Conservation (phyloP, 2,888 invertebrate genomes). For the Scaeva pyrastri region DNA sequence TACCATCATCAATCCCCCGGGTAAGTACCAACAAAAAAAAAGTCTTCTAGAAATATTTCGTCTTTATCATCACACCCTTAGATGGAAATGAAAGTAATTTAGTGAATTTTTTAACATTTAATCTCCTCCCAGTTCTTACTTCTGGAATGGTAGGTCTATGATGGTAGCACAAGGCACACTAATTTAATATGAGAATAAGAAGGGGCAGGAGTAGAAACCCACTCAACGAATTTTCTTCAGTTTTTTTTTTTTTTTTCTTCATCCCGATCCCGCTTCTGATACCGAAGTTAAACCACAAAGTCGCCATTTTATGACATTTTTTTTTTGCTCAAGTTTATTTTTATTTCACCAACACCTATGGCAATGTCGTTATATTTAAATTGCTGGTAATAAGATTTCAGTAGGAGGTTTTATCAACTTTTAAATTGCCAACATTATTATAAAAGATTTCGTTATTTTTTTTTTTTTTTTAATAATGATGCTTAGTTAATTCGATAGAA, state of each 20-base stretch:
- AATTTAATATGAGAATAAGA: slow-evolving; percentile 18
- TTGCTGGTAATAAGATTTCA: background rate
- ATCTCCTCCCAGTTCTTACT: background rate
- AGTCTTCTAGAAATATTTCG: background rate
- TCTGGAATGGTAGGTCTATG: no score
- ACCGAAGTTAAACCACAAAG: background rate
- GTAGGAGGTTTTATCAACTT: slow-evolving; percentile 3
- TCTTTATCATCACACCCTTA: background rate
- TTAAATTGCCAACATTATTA: slow-evolving; percentile 22
- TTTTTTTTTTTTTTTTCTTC: background rate
- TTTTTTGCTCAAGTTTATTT: background rate
- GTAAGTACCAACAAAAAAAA: background rate
- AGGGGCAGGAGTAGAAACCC: background rate
- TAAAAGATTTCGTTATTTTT: background rate
- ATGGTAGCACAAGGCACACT: background rate
- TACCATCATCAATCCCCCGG: slow-evolving; percentile 27
- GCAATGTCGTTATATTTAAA: slow-evolving; percentile 13
- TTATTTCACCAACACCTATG: slow-evolving; percentile 16
- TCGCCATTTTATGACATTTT: background rate
- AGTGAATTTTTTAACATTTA: slow-evolving; percentile 12
- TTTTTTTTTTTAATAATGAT: background rate
- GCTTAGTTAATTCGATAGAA: slow-evolving; percentile 16
- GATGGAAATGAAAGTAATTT: slow-evolving; percentile 16
- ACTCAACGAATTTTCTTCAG: slow-evolving; percentile 1
- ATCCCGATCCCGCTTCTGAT: no score